These are phyloP conservation scores for Psittacula derbiana DNA, from an alignment of 2,797 vertebrate genomes.

Conservation along the genomic window DNA sequence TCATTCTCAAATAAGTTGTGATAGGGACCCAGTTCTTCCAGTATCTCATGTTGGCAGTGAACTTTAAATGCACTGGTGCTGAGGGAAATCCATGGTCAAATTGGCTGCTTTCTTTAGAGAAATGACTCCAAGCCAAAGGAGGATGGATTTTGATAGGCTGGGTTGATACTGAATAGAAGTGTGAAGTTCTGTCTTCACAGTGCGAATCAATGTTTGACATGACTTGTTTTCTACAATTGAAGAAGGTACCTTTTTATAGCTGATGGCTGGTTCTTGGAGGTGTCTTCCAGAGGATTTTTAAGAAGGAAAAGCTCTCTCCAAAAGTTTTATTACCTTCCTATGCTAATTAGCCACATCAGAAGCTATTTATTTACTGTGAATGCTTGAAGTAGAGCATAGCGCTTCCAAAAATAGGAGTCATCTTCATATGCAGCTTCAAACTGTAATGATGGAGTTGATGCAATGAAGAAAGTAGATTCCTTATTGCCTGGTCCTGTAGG, in stretches of 20 bases:
- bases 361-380: conserved; percentile 71
- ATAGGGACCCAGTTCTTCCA: conserved; percentile 10
- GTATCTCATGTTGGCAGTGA: not conserved
- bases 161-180: conserved; percentile 53
- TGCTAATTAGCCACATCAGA: conserved; percentile 41
- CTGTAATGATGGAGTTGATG: conserved; percentile 5
- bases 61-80: conserved; percentile 13
- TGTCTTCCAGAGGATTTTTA: conserved; percentile 37
- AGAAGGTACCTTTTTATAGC: conserved; percentile 68
- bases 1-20: not conserved
- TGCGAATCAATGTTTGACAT: not conserved
- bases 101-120: conserved; percentile 25
- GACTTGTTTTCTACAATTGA: conserved; percentile 43
- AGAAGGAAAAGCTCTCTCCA: not conserved
- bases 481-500: conserved; percentile 59
- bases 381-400: conserved; percentile 53
- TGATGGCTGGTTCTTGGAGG: not conserved
- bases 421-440: conserved; percentile 51
- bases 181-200: conserved; percentile 45
- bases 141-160: conserved; percentile 49
- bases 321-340: conserved; percentile 17
- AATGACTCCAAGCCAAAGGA: conserved; percentile 3
- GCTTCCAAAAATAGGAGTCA: conserved; percentile 26
- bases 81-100: not conserved
- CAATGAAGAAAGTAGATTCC: conserved; percentile 49